Evolutionary conservation across 2,797 vertebrate species (phyloP), one percentile per base, ranked within the genome.

Genomic region (Columba guinea): DNA sequence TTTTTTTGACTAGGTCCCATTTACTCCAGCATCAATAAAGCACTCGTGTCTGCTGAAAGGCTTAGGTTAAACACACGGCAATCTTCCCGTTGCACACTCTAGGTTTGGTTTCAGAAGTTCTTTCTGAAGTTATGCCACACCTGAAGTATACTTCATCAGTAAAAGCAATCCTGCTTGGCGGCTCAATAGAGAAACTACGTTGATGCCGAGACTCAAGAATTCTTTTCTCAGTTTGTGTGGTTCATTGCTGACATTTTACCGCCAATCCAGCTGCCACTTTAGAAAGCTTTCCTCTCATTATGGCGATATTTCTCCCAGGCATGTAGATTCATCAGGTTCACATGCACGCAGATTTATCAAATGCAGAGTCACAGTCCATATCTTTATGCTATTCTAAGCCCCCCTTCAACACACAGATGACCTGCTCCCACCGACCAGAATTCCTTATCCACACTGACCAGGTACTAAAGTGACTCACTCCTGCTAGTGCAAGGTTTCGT

Each of bases 51-150:
- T 88, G 74, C 55, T 20, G n/a, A 84, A 49, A 79, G 60, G 34
- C 23, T 59, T 16, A 39, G 24, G 15, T 37, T 67, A 95, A n/a
- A 49, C 70, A 94, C 90, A 94, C 6, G 35, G 67, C 94, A 89
- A 92, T 63, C 83, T 76, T 77, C n/a, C 44, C 39, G 18, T 89
- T 93, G 83, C 58, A 55, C 17, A 73, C 63, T 73, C 90, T 85
- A 74, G 12, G 21, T 51, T 44, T 90, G 62, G 41, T 91, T 96
- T 87, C 87, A 75, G 89, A 67, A 67, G 32, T 60, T 39, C 84
- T 53, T 81, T 89, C 91, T 95, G 90, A 96, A 84, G 84, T 87
- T 94, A 96, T 56, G 63, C 67, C 76, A 91, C 95, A 95, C 18
- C 91, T 84, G 95, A 96, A 94, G 81, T 59, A 35, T 52, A 86